Conservation (phyloP, 2,113 vertebrate genomes). For the Toxostoma redivivum region DNA sequence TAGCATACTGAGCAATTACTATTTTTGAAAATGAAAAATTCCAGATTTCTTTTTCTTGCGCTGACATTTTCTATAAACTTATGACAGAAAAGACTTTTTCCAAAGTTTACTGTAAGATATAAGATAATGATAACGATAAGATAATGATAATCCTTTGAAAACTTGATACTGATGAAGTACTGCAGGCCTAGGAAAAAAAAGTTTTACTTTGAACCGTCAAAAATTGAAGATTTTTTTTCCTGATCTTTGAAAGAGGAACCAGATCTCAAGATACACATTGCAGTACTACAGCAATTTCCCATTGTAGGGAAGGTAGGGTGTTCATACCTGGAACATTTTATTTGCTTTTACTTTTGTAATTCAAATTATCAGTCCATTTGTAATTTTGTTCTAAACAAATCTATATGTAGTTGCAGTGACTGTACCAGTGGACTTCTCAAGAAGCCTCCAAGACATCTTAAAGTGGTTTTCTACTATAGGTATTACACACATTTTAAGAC, state of each 20-base stretch:
- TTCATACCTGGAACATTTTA: background rate
- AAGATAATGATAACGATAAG: background rate
- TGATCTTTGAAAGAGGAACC: background rate
- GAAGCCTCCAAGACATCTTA: background rate
- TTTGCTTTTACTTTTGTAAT: background rate
- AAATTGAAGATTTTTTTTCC: background rate
- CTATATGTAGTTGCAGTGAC: background rate
- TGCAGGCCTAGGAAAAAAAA: background rate
- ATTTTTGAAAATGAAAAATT: background rate
- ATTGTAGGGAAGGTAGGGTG: background rate
- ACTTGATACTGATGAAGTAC: background rate
- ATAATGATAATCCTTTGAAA: background rate
- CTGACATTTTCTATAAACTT: background rate
- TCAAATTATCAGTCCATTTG: background rate
- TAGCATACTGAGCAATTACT: background rate
- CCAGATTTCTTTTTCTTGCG: background rate
- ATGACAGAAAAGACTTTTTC: background rate
- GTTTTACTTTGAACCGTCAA: background rate
- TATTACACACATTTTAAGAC: background rate
- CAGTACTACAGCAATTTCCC: background rate
- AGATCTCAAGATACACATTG: background rate
- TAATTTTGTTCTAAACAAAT: background rate
- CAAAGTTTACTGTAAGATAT: background rate
- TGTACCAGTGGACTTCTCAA: background rate
- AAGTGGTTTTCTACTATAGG: background rate